A percentile compares a stretch with the other conserved stretches of the same genome.
Conservation (phyloP, 2,888 invertebrate species). For the Drosophila kuntzei region DNA sequence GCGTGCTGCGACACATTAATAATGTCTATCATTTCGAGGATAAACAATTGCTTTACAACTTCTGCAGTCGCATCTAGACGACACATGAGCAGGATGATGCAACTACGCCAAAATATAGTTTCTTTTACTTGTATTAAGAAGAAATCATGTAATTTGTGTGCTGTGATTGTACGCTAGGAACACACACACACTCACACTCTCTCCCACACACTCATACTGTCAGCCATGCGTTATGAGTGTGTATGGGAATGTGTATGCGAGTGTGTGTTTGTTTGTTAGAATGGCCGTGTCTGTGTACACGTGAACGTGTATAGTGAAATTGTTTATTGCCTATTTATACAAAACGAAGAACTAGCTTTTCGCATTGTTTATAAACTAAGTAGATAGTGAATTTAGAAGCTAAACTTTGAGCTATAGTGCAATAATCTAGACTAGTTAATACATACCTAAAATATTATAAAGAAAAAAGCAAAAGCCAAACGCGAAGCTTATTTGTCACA, state of each 20-base stretch:
- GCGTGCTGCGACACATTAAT: slow-evolving; percentile 93
- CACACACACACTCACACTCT: slow-evolving; percentile 14
- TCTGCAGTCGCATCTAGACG: slow-evolving; percentile 86
- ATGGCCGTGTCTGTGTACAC: slow-evolving; percentile 11
- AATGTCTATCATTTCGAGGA: slow-evolving; percentile 95
- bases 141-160: slow-evolving; percentile 62
- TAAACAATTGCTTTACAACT: slow-evolving; percentile 92
- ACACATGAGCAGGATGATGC: slow-evolving; percentile 27
- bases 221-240: slow-evolving; percentile 62
- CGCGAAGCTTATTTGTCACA: slow-evolving; percentile 39
- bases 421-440: slow-evolving; percentile 54
- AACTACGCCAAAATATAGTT: slow-evolving; percentile 71
- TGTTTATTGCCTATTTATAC: slow-evolving; percentile 59
- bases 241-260: slow-evolving; percentile 36
- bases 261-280: slow-evolving; percentile 5
- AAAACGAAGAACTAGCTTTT: slow-evolving; percentile 34
- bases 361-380: slow-evolving; percentile 51
- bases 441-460: slow-evolving; percentile 17
- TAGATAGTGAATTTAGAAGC: slow-evolving; percentile 46
- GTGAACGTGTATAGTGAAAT: slow-evolving; percentile 35
- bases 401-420: slow-evolving; percentile 62
- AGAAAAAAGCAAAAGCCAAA: slow-evolving; percentile 22
- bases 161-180: slow-evolving; percentile 74
- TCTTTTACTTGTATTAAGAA: slow-evolving; percentile 55
- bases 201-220: slow-evolving; percentile 22